A percentile compares a stretch with the other conserved stretches of the same genome.
These are phyloP conservation scores for Papilio polytes DNA, from an alignment of 1,140 invertebrate species.

Conservation along the genomic window DNA sequence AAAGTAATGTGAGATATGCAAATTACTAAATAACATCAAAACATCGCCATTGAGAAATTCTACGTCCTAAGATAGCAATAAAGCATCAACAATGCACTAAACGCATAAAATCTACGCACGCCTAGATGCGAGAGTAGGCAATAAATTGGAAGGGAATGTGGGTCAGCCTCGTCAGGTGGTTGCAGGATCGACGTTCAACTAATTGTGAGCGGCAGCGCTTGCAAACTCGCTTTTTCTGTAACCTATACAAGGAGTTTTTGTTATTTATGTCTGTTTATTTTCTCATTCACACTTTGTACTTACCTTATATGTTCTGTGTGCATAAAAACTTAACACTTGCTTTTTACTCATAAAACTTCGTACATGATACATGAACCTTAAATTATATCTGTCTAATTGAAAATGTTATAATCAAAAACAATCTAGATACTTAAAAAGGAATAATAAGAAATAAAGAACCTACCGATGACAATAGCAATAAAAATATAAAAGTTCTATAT, in stretches of 20 bases:
- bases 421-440: not conserved
- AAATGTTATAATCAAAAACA: not conserved
- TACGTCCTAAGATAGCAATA: not conserved
- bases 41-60: not conserved
- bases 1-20: not conserved
- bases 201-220: slow-evolving; percentile 49
- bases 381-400: not conserved
- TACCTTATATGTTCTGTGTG: slow-evolving; percentile 30
- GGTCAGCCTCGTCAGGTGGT: slow-evolving; percentile 57
- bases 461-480: not conserved
- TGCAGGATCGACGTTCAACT: slow-evolving; percentile 48
- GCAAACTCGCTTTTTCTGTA: slow-evolving; percentile 45
- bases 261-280: slow-evolving; percentile 36
- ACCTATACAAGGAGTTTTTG: slow-evolving; percentile 32
- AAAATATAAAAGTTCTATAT: not conserved
- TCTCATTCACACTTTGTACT: slow-evolving; percentile 27
- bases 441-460: not conserved
- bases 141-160: slow-evolving; percentile 58
- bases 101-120: slow-evolving; percentile 41
- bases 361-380: not conserved
- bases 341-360: not conserved
- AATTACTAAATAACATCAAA: slow-evolving; percentile 16
- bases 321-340: slow-evolving; percentile 3
- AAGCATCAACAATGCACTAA: slow-evolving; percentile 25
- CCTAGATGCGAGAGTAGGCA: slow-evolving; percentile 41